A percentile compares a stretch with the other conserved stretches of the same genome.
Evolutionary conservation across 1,140 invertebrate genomes (phyloP).

Genomic region (Ctenoplectra terminalis): DNA sequence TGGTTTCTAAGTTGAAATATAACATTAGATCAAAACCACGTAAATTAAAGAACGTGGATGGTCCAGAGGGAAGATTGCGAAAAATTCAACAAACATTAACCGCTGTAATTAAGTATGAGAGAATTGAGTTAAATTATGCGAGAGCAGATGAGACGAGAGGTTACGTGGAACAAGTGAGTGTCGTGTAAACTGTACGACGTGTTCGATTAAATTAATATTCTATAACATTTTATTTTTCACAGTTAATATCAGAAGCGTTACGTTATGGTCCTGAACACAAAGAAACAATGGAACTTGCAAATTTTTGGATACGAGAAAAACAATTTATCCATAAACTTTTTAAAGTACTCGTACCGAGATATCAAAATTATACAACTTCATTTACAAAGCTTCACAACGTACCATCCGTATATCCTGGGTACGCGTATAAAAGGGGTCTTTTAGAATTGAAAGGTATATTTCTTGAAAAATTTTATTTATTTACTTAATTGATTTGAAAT

Average conservation of each 20-base stretch:
- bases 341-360: conserved; percentile 94
- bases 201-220: background rate
- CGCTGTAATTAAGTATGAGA: conserved; percentile 93
- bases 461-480: background rate
- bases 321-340: conserved; percentile 96
- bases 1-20: conserved; percentile 89
- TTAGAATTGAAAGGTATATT: conserved; percentile 90
- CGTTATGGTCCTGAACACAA: conserved; percentile 92
- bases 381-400: conserved; percentile 90
- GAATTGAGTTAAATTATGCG: conserved; percentile 91
- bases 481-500: background rate
- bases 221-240: conserved; percentile 11
- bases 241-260: conserved; percentile 95
- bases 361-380: conserved; percentile 86
- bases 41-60: conserved; percentile 86
- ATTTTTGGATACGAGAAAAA: conserved; percentile 95
- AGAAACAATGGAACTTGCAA: conserved; percentile 94
- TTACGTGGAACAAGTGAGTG: conserved; percentile 92
- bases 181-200: background rate
- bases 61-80: conserved; percentile 89
- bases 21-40: conserved; percentile 84
- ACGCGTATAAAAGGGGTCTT: conserved; percentile 84
- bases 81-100: conserved; percentile 92
- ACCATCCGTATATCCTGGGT: conserved; percentile 85
- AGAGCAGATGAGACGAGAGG: conserved; percentile 93